Conservation (phyloP, 2,888 invertebrate species). For the Melangyna quadrimaculata region DNA sequence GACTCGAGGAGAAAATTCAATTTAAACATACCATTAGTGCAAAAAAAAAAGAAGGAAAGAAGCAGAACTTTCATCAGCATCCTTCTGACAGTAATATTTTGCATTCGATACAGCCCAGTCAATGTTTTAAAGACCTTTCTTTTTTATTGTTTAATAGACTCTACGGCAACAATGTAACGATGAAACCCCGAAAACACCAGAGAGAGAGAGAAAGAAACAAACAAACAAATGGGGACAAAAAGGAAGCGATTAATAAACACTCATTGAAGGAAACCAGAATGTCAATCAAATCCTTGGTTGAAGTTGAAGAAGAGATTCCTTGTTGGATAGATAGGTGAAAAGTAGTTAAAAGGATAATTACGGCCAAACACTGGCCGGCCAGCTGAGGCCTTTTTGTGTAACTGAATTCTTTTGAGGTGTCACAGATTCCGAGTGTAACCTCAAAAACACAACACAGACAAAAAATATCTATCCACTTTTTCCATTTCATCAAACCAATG, state of each 20-base stretch:
- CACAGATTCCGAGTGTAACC: slow-evolving; percentile 4
- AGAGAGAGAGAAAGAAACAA: background rate
- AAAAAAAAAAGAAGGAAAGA: slow-evolving; percentile 1
- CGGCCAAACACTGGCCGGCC: slow-evolving; percentile 17
- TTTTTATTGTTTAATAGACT: slow-evolving; percentile 57
- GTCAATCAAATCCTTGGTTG: slow-evolving; percentile 63
- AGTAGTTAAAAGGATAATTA: slow-evolving; percentile 48
- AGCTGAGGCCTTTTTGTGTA: slow-evolving; percentile 24
- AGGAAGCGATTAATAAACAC: slow-evolving; percentile 62
- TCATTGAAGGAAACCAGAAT: slow-evolving; percentile 57
- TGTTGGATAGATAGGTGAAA: slow-evolving; percentile 10
- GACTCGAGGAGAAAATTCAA: slow-evolving; percentile 62
- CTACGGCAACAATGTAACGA: slow-evolving; percentile 16
- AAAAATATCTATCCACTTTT: slow-evolving; percentile 48
- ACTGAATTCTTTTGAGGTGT: slow-evolving; percentile 51
- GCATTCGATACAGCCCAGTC: slow-evolving; percentile 33
- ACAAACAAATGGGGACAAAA: background rate
- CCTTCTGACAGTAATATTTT: slow-evolving; percentile 28
- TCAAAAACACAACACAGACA: slow-evolving; percentile 18
- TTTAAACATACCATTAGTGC: slow-evolving; percentile 68
- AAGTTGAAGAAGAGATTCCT: background rate
- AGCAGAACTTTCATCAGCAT: slow-evolving; percentile 34
- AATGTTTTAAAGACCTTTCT: slow-evolving; percentile 1
- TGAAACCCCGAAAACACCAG: slow-evolving; percentile 31
- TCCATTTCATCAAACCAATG: slow-evolving; percentile 64